Evolutionary conservation across 2,113 vertebrate species (phyloP).

Genomic region (Agelaius phoeniceus): DNA sequence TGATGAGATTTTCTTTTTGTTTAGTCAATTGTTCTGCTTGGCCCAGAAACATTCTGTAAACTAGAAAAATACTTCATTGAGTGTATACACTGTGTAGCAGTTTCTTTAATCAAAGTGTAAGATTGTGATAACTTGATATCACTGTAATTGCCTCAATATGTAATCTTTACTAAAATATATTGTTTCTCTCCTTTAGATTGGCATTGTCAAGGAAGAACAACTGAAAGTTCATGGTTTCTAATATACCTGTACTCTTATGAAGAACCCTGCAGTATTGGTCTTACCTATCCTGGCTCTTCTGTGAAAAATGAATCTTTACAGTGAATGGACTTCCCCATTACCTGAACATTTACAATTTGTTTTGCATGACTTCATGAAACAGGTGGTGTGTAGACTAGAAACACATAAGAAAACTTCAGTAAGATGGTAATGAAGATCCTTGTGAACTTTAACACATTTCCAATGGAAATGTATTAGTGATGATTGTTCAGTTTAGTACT

Average conservation of each 20-base stretch:
- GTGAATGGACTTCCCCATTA: slow-evolving; percentile 76
- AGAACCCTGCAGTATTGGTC: slow-evolving; percentile 61
- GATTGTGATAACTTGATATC: not conserved
- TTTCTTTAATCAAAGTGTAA: not conserved
- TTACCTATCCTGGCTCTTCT: slow-evolving; percentile 52
- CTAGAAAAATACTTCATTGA: not conserved
- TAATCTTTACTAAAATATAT: not conserved
- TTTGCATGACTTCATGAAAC: slow-evolving; percentile 70
- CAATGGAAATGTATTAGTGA: slow-evolving; percentile 81
- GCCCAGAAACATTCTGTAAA: not conserved
- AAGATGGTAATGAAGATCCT: slow-evolving; percentile 71
- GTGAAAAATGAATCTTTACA: slow-evolving; percentile 75
- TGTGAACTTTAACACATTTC: slow-evolving; percentile 76
- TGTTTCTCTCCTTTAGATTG: slow-evolving; percentile 74
- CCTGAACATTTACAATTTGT: slow-evolving; percentile 55
- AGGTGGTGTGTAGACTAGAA: slow-evolving; percentile 69
- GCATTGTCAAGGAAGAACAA: slow-evolving; percentile 89
- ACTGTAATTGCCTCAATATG: not conserved
- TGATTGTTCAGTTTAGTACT: slow-evolving; percentile 72
- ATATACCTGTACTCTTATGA: slow-evolving; percentile 49
- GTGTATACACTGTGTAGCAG: not conserved
- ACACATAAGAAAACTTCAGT: slow-evolving; percentile 79
- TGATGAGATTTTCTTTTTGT: not conserved
- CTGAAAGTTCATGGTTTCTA: slow-evolving; percentile 90
- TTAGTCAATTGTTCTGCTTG: not conserved